Base-by-base conservation (phyloP, 2,113 vertebrate genomes). In the Empidonax traillii region DNA sequence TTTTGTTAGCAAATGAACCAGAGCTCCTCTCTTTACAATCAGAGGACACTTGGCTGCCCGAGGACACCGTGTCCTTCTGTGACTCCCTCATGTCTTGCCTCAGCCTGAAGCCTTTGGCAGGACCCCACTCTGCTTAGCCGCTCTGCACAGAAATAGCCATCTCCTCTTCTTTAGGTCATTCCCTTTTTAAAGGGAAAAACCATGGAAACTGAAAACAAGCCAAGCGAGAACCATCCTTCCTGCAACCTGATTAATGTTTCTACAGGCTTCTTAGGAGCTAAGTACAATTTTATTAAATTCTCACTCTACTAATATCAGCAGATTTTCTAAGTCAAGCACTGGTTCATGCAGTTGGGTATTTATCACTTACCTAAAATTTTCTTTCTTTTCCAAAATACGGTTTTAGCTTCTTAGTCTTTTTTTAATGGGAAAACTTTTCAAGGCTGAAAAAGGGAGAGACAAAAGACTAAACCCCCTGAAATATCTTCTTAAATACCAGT, bases 201-300 rank as follows among this genome's bases (percentile, higher is more conserved):
- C 17, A 4, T 23, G 33, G 25, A 53, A 37, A 28, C 41, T 1
- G 8, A 61, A 37, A 89, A 12, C 30, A 56, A 81, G 21, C 9
- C 39, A 43, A 53, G 17, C 1, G 3, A 72, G 51, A 79, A 53
- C 16, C n/a, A 20, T 53, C 23, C 31, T 77, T 87, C 69, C 27
- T 16, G 33, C 17, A 80, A 25, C 15, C 41, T 73, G 62, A 90
- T 93, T 93, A 86, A 69, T 77, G 59, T 67, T 73, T 66, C 53
- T 83, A 28, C 17, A 37, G 39, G 30, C 5, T 81, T 89, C 84
- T 89, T 68, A 82, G 52, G 30, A 75, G 44, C 87, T 86, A 92
- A 94, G 80, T 25, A 77, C 49, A 58, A 58, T 95, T 89, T 95
- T 96, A 94, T 96, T 93, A 91, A 96, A 94, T 68, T 93, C 41